phyloP scores from a whole-genome alignment of 2,113 vertebrate species.

The Neogale vison region DNA sequence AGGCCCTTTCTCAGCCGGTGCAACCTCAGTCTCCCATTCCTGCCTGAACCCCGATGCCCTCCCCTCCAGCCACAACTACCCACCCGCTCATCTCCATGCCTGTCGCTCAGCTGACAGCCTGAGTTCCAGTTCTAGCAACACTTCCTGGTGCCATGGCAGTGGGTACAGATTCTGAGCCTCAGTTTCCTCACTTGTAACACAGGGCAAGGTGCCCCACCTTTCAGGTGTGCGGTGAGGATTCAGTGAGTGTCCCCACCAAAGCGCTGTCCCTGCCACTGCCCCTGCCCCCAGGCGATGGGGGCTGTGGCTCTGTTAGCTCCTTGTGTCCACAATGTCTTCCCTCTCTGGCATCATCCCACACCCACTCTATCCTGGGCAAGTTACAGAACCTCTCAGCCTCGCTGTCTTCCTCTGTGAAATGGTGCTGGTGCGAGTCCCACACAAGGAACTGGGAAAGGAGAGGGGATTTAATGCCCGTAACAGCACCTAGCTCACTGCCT shows the following conservation, averaged over 20 bases:
- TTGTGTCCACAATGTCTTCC: not conserved
- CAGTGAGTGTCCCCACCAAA: not conserved
- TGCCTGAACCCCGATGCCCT: not conserved
- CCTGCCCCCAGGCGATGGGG: not conserved
- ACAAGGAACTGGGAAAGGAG: not conserved
- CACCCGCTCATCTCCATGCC: not conserved
- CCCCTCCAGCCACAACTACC: not conserved
- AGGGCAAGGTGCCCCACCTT: not conserved
- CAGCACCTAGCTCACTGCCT: not conserved
- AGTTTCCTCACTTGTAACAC: slow-evolving; percentile 18
- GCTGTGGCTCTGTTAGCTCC: not conserved
- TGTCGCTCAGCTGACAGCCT: not conserved
- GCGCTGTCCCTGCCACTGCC: not conserved
- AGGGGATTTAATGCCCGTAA: not conserved
- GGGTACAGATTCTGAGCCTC: not conserved
- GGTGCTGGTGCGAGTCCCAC: not conserved
- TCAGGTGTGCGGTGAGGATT: not conserved
- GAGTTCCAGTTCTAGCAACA: not conserved
- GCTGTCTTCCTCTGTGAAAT: not conserved
- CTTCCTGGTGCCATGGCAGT: not conserved
- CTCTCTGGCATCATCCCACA: not conserved
- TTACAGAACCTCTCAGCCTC: not conserved
- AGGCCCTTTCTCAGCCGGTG: not conserved
- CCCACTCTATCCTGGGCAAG: not conserved
- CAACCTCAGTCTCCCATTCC: not conserved